Evolutionary conservation across 1,140 invertebrate species (phyloP), one percentile per base, ranked within the genome.

Genomic region (Zaprionus gabonicus): DNA sequence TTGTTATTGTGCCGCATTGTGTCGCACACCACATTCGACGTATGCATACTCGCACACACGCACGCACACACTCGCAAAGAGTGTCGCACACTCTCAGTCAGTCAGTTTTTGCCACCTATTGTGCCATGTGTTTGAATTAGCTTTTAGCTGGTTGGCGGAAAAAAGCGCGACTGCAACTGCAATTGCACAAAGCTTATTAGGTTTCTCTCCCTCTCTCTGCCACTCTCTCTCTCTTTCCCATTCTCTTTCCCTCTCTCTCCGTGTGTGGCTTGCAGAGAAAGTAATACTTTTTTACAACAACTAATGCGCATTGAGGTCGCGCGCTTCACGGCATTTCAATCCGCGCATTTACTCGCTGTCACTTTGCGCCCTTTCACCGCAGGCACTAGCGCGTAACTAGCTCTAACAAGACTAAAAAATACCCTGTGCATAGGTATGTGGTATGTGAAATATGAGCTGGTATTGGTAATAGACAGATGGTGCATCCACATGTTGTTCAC

Each of bases 131-230:
- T 90, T 88, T 81, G 85, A 90, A 90, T 88, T 88, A 88, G 84
- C 81, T 88, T 90, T 88, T 72, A 79, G 76, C 63, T 71, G 81
- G 78, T 71, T 80, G 85, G 78, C 71, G 65, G 67, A 67, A 77
- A 70, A 78, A 68, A 81, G 62, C 80, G 66, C 62, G 70, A 71
- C 62, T 69, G 67, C 75, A 70, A 78, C 76, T 77, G 70, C 83
- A 86, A 90, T 90, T 90, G 85, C 79, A 90, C 81, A 90, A 90
- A 90, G 85, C 85, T 90, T 90, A 90, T 90, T 90, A 90, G 76
- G 71, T 75, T 69, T 31, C 53, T 38, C 41, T 53, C 36, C 3
- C n/a, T 17, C 41, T 20, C 12, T 38, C 41, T 9, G n/a, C 1
- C 41, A 6, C 41, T 41, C 41, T 46, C n/a, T 9, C n/a, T 20